Evolutionary conservation across 2,113 vertebrate species (phyloP), one percentile per base, ranked within the genome.

Genomic region (Camelus bactrianus): DNA sequence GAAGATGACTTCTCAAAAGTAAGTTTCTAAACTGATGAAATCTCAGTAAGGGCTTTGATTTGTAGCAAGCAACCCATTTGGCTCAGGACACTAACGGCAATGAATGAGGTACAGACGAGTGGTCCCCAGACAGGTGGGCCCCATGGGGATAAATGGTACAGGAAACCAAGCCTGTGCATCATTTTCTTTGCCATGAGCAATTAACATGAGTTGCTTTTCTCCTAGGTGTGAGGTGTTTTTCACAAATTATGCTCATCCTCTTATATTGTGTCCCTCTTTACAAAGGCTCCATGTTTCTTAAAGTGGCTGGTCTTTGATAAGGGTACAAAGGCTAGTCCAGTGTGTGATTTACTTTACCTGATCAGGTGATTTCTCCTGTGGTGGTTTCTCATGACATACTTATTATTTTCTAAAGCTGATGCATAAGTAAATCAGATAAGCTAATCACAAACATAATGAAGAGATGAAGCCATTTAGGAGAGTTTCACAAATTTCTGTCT

Each of bases 381-480:
- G 77, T 94, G 98, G 95, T 97, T 79, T 88, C 32, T 79, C 73
- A 70, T 91, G 93, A 96, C 75, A 95, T 92, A 96, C 96, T 98
- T 96, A 98, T 95, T 91, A 96, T 89, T 93, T 87, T 98, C 93
- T 97, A 98, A 93, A 96, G 93, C 30, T 62, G 19, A 52, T 46
- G 38, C 97, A 95, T 97, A 98, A 98, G 97, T 98, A 72, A 98
- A 96, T 96, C 95, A 98, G 96, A 98, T 97, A 96, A 98, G 79
- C 93, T 98, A 97, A 98, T 98, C 50, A 17, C 72, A 97, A 91
- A 96, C 94, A 98, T 97, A 96, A 98, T 69, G 90, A 79, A 96
- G 97, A 98, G 98, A 60, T 50, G 28, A 95, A 98, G 98, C 77
- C 62, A 97, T 90, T 98, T 97, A 79, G 97, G 97, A 98, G 83